Evolutionary conservation across 2,797 vertebrate genomes (phyloP), one percentile per base, ranked within the genome.

Genomic region (Poeciliopsis gracilis): DNA sequence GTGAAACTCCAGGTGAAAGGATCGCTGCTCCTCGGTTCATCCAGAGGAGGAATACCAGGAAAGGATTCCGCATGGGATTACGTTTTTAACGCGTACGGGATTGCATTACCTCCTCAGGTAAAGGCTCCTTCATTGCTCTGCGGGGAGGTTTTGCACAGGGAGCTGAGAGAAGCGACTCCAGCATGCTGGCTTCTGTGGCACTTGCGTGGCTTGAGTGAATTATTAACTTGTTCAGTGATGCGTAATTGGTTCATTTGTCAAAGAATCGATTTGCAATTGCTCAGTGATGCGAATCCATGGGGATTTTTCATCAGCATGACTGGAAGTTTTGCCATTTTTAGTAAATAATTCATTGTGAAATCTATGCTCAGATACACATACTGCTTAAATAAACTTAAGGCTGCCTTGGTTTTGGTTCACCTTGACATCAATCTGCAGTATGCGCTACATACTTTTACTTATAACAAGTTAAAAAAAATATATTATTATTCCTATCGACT

Each of bases 1-100:
- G 82, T 84, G 79, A 79, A 84, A 83, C 84, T 88, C 86, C 90
- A 94, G 91, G 93, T 94, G 89, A 88, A 92, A 77, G 67, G 13
- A 28, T 70, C 67, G 41, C 67, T 46, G 67, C 67, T 45, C 41
- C 67, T 28, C 67, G 67, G 67, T 28, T 45, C 67, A 82, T 70
- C 43, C 43, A 70, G 41, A 70, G 67, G 67, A 61, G 38, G 78
- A 53, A 41, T 77, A 43, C 38, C 49, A 9, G 33, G 20, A 13
- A 13, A 33, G 80, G 79, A 76, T 36, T 70, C 78, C 82, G 82
- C 71, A 79, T 51, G 88, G 83, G 79, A 74, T 84, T 77, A 79
- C 72, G 13, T 73, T 53, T 80, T 51, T 59, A 79, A 75, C 78
- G 47, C 53, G 74, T 61, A 72, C 43, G 82, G 81, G 91, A 91